These are phyloP conservation scores for Amphibalanus amphitrite DNA, from an alignment of 1,140 invertebrate species.

Conservation along the genomic window DNA sequence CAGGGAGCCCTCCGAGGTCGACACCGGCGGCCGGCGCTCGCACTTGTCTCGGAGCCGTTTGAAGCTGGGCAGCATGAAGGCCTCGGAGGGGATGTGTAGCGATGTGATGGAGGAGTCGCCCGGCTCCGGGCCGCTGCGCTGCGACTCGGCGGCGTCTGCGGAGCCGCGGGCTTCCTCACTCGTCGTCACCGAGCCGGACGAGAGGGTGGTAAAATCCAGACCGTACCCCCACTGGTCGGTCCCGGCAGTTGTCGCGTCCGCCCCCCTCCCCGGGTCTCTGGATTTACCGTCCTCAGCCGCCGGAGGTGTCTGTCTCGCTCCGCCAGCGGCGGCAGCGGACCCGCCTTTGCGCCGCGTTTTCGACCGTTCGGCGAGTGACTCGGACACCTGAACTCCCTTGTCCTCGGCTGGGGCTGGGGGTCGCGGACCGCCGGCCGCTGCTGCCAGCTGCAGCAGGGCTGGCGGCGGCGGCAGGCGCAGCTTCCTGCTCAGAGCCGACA, in stretches of 20 bases:
- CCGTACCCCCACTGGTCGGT: no score
- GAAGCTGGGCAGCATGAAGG: neutral
- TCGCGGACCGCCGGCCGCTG: no score
- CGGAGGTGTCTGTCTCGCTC: no score
- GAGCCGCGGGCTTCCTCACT: neutral
- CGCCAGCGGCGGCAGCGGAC: no score
- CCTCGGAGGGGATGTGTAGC: neutral
- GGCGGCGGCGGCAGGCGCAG: neutral
- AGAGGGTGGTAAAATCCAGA: neutral
- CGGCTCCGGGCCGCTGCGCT: neutral
- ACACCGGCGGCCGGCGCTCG: neutral
- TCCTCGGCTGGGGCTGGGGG: neutral
- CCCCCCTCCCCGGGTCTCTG: no score
- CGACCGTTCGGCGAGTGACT: neutral
- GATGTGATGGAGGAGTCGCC: neutral
- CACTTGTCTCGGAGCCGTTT: neutral
- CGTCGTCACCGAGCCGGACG: neutral
- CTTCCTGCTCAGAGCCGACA: neutral
- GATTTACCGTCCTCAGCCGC: no score
- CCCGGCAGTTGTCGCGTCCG: no score
- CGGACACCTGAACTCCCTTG: neutral
- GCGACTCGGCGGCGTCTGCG: no score
- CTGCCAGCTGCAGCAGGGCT: no score
- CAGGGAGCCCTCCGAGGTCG: neutral
- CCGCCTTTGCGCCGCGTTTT: no score